Evolutionary conservation across 2,797 vertebrate genomes (phyloP).

Genomic region (Rhinophrynus dorsalis): DNA sequence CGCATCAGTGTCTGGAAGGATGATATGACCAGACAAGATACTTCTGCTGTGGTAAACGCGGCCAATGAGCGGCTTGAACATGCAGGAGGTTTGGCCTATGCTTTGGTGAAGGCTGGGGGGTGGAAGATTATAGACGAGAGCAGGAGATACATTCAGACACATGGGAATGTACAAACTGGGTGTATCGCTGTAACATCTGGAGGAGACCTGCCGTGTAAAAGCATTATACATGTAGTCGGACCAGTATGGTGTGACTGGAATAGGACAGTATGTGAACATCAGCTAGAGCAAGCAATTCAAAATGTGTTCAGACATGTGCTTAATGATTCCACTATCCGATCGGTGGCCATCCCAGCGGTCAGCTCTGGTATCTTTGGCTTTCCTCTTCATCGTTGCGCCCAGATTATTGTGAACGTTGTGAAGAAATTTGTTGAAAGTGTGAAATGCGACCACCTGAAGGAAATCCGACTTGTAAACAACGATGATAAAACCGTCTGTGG

Average conservation of each 20-base stretch:
- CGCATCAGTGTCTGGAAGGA: constrained; percentile 78
- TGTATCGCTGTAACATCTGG: constrained; percentile 47
- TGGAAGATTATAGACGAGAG: constrained; percentile 65
- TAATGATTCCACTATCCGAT: not conserved
- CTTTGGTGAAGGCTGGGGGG: constrained; percentile 75
- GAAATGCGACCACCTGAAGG: constrained; percentile 43
- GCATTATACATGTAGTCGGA: not conserved
- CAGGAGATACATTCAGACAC: fast-evolving
- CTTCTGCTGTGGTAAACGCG: constrained; percentile 83
- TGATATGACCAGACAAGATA: constrained; percentile 75
- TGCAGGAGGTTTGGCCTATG: constrained; percentile 72
- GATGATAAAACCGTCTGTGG: constrained; percentile 70
- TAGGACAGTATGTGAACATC: fast-evolving
- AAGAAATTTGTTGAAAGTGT: not conserved
- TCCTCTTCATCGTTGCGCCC: constrained; percentile 71
- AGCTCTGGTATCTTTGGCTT: constrained; percentile 86
- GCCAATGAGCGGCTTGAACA: constrained; percentile 74
- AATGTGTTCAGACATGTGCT: constrained; percentile 59
- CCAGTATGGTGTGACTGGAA: constrained; percentile 30
- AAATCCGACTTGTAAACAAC: constrained; percentile 78
- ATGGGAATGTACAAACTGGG: constrained; percentile 56
- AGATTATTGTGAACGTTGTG: constrained; percentile 70
- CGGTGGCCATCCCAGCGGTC: constrained; percentile 87
- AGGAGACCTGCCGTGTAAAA: constrained; percentile 70
- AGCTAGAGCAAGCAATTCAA: constrained; percentile 46